These are phyloP conservation scores for Synergus gifuensis DNA, from an alignment of 2,888 invertebrate species.

Conservation along the genomic window DNA sequence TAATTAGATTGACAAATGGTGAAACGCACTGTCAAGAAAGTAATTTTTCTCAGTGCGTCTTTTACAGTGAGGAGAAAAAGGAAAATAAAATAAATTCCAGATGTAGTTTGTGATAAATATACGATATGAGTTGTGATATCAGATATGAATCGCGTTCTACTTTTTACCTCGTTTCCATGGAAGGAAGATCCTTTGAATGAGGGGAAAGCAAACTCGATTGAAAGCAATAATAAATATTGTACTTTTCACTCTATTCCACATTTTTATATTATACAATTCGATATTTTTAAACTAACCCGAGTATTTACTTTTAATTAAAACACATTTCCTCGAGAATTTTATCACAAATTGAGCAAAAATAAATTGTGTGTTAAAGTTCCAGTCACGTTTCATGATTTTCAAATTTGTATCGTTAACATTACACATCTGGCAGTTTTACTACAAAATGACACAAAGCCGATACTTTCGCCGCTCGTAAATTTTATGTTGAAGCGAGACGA, in stretches of 20 bases:
- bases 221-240: slow-evolving; percentile 22
- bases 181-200: slow-evolving; percentile 16
- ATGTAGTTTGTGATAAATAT: slow-evolving; percentile 25
- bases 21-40: not conserved
- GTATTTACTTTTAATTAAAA: too few relatives aligned
- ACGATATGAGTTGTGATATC: slow-evolving; percentile 29
- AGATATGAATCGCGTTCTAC: slow-evolving; percentile 27
- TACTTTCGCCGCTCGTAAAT: slow-evolving; percentile 30
- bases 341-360: not conserved
- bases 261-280: not conserved
- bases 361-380: not conserved
- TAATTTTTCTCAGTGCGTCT: not conserved
- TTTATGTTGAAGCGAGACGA: not conserved
- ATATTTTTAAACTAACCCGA: not conserved
- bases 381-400: not conserved
- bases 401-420: slow-evolving; percentile 21
- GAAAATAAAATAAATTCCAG: not conserved
- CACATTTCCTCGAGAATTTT: not conserved
- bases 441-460: slow-evolving; percentile 11
- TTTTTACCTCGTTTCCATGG: slow-evolving; percentile 33
- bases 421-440: slow-evolving; percentile 12
- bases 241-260: not conserved
- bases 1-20: not conserved
- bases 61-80: not conserved
- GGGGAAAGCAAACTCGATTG: slow-evolving; percentile 9